Base-by-base conservation (phyloP, 2,888 invertebrate species). In the Cacoxenus indagator region DNA sequence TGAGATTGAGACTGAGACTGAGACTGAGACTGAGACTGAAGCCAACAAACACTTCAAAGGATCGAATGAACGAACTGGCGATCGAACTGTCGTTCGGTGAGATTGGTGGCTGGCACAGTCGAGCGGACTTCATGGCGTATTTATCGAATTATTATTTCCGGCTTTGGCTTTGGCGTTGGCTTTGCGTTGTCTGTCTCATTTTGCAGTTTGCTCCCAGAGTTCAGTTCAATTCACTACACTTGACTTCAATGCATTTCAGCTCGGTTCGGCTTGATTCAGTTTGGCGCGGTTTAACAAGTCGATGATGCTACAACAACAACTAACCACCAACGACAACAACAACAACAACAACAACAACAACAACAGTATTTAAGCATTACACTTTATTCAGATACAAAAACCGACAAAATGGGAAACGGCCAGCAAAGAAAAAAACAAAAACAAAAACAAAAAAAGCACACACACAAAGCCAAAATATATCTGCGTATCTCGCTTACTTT, bases 61-160 rank as follows among this genome's bases (percentile, higher is more conserved):
- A 51, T 51, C 51, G 51, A 51, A 43, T 14, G 43, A 14, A 17
- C 51, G 22, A 51, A 51, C 17, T 8, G 19, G 14, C 48, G 48
- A 19, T 48, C 19, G 31, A n/a, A 4, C 6, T 14, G 22, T 51
- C 51, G 65, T n/a, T n/a, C n/a, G n/a, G n/a, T n/a, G n/a, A n/a
- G n/a, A n/a, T n/a, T n/a, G n/a, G n/a, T n/a, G n/a, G n/a, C n/a
- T n/a, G n/a, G n/a, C n/a, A n/a, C n/a, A n/a, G 70, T 71, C 64
- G 64, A 69, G 8, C 22, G 51, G 73, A 75, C 75, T 80, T 82
- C 83, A 77, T 72, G 81, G 68, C 75, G 70, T 74, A 76, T 76
- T 77, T 81, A 82, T 83, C 83, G 83, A 84, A 81, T 84, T 84
- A 84, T 84, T 82, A 82, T 84, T 84, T 84, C 83, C 83, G 83